Conservation (phyloP, 2,797 vertebrate genomes). For the Arctocebus calabarensis region DNA sequence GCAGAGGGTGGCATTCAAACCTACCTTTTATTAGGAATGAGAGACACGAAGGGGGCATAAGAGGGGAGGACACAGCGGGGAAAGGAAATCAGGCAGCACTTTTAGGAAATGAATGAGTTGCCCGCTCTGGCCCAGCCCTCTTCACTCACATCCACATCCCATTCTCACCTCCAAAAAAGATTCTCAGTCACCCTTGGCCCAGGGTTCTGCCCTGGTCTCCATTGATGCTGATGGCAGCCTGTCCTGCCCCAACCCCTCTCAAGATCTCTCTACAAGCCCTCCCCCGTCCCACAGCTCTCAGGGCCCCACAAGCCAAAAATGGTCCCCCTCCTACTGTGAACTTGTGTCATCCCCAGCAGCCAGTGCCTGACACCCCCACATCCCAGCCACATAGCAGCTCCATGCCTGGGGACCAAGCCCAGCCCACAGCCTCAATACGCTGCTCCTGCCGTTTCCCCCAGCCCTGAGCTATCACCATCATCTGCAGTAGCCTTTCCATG, state of each 20-base stretch:
- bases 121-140: neutral
- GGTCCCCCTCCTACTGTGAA: accelerated
- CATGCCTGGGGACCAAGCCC: neutral
- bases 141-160: neutral
- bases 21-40: neutral
- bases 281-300: neutral
- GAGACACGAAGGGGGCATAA: neutral
- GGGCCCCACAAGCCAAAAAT: neutral
- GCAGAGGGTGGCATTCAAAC: neutral
- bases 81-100: neutral
- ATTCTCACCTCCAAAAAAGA: neutral
- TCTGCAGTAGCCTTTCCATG: neutral
- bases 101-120: neutral
- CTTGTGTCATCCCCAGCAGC: neutral
- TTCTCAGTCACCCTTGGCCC: neutral
- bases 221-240: accelerated
- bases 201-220: neutral
- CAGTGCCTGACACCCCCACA: neutral
- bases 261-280: neutral
- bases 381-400: neutral
- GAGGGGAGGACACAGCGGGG: neutral
- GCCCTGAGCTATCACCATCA: neutral
- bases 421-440: accelerated
- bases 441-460: neutral
- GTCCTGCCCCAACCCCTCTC: neutral